Percentiles rank a stretch among this genome's conserved stretches.
Evolutionary conservation across 1,140 invertebrate species (phyloP).

Genomic region (Lamellibrachia luymesi): DNA sequence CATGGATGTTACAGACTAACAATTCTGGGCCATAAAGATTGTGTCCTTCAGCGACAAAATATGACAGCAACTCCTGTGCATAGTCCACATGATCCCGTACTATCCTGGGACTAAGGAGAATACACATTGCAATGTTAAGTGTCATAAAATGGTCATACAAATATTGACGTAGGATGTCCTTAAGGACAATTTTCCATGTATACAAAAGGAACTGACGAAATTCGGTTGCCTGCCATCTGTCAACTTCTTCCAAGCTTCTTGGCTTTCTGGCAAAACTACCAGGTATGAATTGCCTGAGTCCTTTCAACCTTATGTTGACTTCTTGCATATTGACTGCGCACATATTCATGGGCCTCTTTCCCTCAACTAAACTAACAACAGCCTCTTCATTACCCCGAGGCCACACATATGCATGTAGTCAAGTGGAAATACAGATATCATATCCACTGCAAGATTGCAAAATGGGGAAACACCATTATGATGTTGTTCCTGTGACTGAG

Average conservation of each 20-base stretch:
- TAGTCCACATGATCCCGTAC: background rate
- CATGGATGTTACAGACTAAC: background rate
- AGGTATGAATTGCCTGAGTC: constrained; percentile 28
- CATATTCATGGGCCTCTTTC: background rate
- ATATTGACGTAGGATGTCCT: background rate
- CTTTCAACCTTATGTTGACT: constrained; percentile 17
- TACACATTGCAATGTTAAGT: background rate
- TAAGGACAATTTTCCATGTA: constrained; percentile 32
- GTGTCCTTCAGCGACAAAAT: background rate
- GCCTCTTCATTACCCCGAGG: constrained; percentile 40
- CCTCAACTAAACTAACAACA: constrained; percentile 41
- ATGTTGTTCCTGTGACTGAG: constrained; percentile 30
- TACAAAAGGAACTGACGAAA: constrained; percentile 52
- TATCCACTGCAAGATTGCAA: constrained; percentile 30
- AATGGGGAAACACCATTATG: constrained; percentile 25
- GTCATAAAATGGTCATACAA: background rate
- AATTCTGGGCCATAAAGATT: background rate
- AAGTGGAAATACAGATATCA: constrained; percentile 38
- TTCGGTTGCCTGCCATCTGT: constrained; percentile 53
- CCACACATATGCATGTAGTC: constrained; percentile 50
- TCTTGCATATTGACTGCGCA: constrained; percentile 2
- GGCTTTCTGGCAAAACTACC: constrained; percentile 51
- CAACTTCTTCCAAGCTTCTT: constrained; percentile 40
- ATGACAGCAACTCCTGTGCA: background rate
- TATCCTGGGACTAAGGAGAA: background rate